phyloP scores from a whole-genome alignment of 2,888 invertebrate species.

The Drosophila histrio region DNA sequence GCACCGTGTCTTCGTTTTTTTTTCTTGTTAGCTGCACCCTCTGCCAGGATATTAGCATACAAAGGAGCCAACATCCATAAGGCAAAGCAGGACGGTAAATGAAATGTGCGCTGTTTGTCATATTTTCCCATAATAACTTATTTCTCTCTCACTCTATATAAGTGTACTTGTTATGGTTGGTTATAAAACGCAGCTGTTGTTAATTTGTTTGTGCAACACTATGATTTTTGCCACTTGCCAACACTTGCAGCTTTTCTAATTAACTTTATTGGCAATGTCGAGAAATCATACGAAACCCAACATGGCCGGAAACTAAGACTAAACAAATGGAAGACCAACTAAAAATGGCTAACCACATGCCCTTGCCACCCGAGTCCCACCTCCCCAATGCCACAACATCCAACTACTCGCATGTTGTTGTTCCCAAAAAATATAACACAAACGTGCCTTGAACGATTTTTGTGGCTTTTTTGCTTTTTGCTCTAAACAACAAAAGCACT shows the following conservation, averaged over 20 bases:
- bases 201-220: slow-evolving; percentile 24
- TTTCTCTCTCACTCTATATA: slow-evolving; percentile 46
- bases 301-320: slow-evolving; percentile 27
- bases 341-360: slow-evolving; percentile 66
- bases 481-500: slow-evolving; percentile 75
- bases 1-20: slow-evolving; percentile 15
- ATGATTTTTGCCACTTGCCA: neutral
- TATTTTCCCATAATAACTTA: slow-evolving; percentile 82
- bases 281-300: slow-evolving; percentile 50
- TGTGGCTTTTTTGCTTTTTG: slow-evolving; percentile 80
- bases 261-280: slow-evolving; percentile 53
- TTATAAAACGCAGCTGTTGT: neutral
- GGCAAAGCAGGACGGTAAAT: slow-evolving; percentile 21
- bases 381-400: slow-evolving; percentile 1
- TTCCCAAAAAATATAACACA: slow-evolving; percentile 58
- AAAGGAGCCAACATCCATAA: slow-evolving; percentile 67
- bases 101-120: slow-evolving; percentile 76
- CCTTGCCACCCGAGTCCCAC: neutral
- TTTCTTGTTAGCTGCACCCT: slow-evolving; percentile 6
- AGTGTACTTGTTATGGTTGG: neutral
- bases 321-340: slow-evolving; percentile 52
- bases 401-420: slow-evolving; percentile 49
- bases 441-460: slow-evolving; percentile 76
- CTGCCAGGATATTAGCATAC: slow-evolving; percentile 75
- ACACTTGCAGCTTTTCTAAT: slow-evolving; percentile 49